Evolutionary conservation across 2,888 invertebrate species (phyloP).

Genomic region (Apamea crenata): DNA sequence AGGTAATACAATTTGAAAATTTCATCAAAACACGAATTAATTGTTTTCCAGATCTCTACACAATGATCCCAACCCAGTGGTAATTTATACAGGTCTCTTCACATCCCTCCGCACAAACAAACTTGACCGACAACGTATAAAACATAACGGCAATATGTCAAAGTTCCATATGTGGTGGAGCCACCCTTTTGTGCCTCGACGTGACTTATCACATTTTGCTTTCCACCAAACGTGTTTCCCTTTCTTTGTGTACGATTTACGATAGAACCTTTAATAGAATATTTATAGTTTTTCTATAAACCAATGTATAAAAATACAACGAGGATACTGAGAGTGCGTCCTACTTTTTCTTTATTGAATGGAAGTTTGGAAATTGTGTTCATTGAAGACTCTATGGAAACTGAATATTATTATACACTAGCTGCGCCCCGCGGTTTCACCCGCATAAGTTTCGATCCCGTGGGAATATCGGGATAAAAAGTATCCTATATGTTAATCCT

Average conservation of each 20-base stretch:
- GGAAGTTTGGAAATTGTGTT: slow-evolving; percentile 20
- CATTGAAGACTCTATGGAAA: background rate
- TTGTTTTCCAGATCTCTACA: background rate
- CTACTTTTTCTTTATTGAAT: slow-evolving; percentile 22
- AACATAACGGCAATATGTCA: slow-evolving; percentile 65
- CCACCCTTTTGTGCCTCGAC: slow-evolving; percentile 69
- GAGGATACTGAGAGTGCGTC: slow-evolving; percentile 9
- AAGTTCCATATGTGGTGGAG: slow-evolving; percentile 63
- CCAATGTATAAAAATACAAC: slow-evolving; percentile 44
- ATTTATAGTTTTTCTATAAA: slow-evolving; percentile 71
- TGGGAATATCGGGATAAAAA: too few relatives aligned
- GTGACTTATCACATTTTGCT: slow-evolving; percentile 81
- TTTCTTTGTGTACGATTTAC: slow-evolving; percentile 77
- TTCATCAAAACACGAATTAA: background rate
- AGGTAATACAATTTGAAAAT: background rate
- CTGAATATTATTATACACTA: background rate
- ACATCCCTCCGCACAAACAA: slow-evolving; percentile 24
- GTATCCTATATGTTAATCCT: too few relatives aligned
- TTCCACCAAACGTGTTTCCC: slow-evolving; percentile 70
- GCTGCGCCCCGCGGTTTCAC: too few relatives aligned
- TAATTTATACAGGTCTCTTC: slow-evolving; percentile 14
- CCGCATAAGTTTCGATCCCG: too few relatives aligned
- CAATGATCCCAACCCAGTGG: background rate
- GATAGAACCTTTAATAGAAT: slow-evolving; percentile 75
- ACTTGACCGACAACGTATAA: slow-evolving; percentile 52